These are phyloP conservation scores for Microctenopoma lineatum DNA, from an alignment of 2,797 vertebrate genomes.

Conservation along the genomic window DNA sequence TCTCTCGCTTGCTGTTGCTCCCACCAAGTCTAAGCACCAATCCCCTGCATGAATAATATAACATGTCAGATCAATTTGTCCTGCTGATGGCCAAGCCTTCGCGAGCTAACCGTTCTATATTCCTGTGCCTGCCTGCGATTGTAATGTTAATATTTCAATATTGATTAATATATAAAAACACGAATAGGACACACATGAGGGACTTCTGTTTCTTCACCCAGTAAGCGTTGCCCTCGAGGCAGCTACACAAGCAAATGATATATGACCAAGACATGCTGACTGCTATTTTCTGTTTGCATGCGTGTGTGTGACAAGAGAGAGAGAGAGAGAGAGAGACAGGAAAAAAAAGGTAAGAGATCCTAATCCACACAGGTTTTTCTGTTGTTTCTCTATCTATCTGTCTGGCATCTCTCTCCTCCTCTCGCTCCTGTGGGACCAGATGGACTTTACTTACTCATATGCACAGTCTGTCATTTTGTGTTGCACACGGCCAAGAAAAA, in stretches of 20 bases:
- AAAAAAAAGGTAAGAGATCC: slow-evolving; percentile 25
- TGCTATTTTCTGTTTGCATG: slow-evolving; percentile 26
- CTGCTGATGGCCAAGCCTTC: slow-evolving; percentile 58
- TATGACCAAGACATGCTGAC: slow-evolving; percentile 56
- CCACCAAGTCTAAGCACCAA: slow-evolving; percentile 37
- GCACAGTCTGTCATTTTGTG: slow-evolving; percentile 77
- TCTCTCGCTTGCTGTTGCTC: slow-evolving; percentile 21
- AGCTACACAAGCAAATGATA: slow-evolving; percentile 52
- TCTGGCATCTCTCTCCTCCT: slow-evolving; percentile 61
- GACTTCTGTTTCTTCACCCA: slow-evolving; percentile 54
- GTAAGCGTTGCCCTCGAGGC: slow-evolving; percentile 51
- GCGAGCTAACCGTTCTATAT: slow-evolving; percentile 60
- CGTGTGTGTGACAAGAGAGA: slow-evolving; percentile 8
- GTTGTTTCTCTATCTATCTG: slow-evolving; percentile 77
- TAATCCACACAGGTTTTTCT: slow-evolving; percentile 61
- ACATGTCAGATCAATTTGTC: slow-evolving; percentile 74
- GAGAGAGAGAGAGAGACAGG: slow-evolving; percentile 4
- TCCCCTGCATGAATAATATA: slow-evolving; percentile 60
- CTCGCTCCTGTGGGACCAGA: slow-evolving; percentile 78
- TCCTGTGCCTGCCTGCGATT: slow-evolving; percentile 57
- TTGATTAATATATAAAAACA: slow-evolving; percentile 73
- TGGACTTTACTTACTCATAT: slow-evolving; percentile 77
- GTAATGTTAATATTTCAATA: slow-evolving; percentile 66
- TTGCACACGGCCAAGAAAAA: slow-evolving; percentile 75
- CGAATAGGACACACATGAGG: slow-evolving; percentile 58